A percentile compares a stretch with the other conserved stretches of the same genome.
Evolutionary conservation across 2,888 invertebrate species (phyloP).

Genomic region (Drosophila paranaensis): DNA sequence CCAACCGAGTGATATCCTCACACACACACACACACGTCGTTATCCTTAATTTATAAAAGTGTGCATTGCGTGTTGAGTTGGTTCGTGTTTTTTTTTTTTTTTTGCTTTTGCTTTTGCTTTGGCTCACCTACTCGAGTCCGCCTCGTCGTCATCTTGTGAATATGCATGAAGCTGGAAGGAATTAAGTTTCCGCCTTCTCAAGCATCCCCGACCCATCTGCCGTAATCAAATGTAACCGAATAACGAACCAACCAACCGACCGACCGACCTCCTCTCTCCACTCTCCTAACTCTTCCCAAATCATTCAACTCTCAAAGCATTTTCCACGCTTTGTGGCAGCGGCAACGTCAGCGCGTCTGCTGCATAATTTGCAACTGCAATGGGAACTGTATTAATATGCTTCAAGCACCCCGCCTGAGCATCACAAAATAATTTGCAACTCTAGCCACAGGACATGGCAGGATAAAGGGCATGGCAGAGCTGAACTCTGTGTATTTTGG

Average conservation of each 20-base stretch:
- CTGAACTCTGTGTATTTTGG: no score
- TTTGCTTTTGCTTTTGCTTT: neutral
- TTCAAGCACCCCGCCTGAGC: slow-evolving; percentile 52
- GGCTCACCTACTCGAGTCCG: slow-evolving; percentile 16
- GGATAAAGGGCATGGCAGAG: neutral
- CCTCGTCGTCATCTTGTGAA: slow-evolving; percentile 67
- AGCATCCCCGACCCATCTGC: neutral
- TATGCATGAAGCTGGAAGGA: slow-evolving; percentile 77
- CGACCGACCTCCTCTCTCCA: no score
- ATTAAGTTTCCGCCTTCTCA: slow-evolving; percentile 65
- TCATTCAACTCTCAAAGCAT: slow-evolving; percentile 1
- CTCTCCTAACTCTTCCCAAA: neutral
- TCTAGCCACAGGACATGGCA: neutral
- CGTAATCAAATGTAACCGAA: slow-evolving; percentile 81
- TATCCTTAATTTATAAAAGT: slow-evolving; percentile 81
- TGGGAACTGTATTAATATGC: slow-evolving; percentile 65
- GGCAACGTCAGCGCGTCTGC: slow-evolving; percentile 2
- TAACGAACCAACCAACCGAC: slow-evolving; percentile 79
- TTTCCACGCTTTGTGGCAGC: neutral
- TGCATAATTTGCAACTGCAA: slow-evolving; percentile 72
- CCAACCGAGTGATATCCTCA: slow-evolving; percentile 48
- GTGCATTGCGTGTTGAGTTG: slow-evolving; percentile 40
- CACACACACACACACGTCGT: slow-evolving; percentile 52
- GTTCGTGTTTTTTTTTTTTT: no score
- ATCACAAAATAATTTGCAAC: slow-evolving; percentile 22